A percentile compares a stretch with the other conserved stretches of the same genome.
phyloP scores from a whole-genome alignment of 2,113 vertebrate genomes.

The Elephantulus edwardii region DNA sequence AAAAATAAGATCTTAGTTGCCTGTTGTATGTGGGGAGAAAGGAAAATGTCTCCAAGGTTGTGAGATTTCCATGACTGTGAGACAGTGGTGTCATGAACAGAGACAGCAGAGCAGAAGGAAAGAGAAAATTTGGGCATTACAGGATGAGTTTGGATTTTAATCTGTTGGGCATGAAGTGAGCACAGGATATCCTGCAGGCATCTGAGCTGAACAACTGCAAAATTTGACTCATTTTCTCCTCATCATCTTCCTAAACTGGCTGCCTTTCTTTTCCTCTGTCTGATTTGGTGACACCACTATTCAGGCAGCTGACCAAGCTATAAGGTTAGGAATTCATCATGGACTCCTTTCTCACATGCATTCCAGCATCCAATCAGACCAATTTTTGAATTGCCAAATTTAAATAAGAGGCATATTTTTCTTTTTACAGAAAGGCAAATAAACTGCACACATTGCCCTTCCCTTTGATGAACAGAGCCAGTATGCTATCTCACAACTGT shows the following conservation, averaged over 20 bases:
- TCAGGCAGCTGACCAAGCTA: neutral
- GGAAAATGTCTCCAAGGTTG: neutral
- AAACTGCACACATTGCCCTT: neutral
- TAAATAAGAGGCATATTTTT: neutral
- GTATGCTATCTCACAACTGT: neutral
- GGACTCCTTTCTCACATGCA: neutral
- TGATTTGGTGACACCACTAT: neutral
- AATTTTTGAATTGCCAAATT: neutral
- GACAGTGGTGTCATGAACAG: neutral
- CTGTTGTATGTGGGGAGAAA: neutral
- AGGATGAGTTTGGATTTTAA: neutral
- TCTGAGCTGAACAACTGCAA: neutral
- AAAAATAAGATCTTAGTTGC: neutral
- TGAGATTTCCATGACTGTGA: neutral
- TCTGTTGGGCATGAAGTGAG: neutral
- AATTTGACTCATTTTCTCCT: neutral
- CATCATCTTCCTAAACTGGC: neutral
- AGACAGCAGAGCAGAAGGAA: neutral
- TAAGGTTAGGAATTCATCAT: neutral
- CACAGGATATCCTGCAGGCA: neutral
- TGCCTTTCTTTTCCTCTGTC: neutral
- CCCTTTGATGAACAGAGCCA: neutral
- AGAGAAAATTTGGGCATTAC: neutral
- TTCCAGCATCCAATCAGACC: conserved; percentile 4
- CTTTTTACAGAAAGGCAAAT: conserved; percentile 15